A percentile compares a stretch with the other conserved stretches of the same genome.
Conservation (phyloP, 2,888 invertebrate species). For the Epistrophe grossulariae region DNA sequence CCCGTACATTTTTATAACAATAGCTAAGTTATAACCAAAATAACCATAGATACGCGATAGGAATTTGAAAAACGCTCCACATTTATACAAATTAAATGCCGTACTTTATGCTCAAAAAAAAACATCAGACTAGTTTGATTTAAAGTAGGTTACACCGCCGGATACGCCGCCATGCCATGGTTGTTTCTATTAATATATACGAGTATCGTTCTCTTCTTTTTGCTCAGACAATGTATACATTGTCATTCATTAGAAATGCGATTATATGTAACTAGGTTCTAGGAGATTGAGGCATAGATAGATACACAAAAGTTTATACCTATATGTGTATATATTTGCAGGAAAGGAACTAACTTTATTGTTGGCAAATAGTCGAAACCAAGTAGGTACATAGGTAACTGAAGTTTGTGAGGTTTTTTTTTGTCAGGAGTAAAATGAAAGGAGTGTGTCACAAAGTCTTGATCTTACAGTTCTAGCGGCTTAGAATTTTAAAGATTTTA, state of each 20-base stretch:
- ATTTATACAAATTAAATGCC: conserved; percentile 10
- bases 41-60: conserved; percentile 11
- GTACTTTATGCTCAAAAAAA: background rate
- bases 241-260: conserved; percentile 71
- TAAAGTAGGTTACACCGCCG: conserved; percentile 60
- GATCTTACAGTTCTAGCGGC: too few relatives aligned
- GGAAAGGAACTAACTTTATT: background rate
- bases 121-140: conserved; percentile 14
- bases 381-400: background rate
- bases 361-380: background rate
- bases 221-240: conserved; percentile 51
- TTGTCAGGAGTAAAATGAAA: too few relatives aligned
- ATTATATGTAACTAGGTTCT: conserved; percentile 65
- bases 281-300: conserved; percentile 13
- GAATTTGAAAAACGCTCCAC: conserved; percentile 10
- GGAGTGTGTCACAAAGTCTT: too few relatives aligned
- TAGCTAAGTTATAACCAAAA: background rate
- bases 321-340: too few relatives aligned
- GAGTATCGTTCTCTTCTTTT: background rate
- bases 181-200: conserved; percentile 56
- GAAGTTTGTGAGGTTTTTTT: background rate
- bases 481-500: too few relatives aligned
- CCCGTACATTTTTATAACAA: background rate
- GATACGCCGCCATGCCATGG: conserved; percentile 22
- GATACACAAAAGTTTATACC: too few relatives aligned